Evolutionary conservation across 2,888 invertebrate genomes (phyloP).

Genomic region (Leucophenga montana): DNA sequence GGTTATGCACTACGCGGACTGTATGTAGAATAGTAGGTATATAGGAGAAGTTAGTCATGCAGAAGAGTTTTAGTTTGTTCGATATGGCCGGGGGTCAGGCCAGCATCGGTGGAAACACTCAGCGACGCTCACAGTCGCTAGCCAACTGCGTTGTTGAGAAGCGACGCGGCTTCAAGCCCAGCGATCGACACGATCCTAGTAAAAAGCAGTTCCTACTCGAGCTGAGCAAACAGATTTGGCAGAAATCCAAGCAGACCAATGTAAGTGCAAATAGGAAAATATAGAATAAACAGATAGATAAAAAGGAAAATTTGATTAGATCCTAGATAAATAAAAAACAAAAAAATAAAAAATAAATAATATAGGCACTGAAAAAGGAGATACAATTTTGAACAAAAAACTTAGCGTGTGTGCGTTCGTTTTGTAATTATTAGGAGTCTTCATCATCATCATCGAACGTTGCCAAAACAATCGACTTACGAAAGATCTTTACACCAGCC

Average conservation of each 20-base stretch:
- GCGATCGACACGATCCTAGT: slow-evolving; percentile 84
- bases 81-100: background rate
- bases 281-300: slow-evolving; percentile 58
- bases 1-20: background rate
- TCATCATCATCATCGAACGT: slow-evolving; percentile 65
- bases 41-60: background rate
- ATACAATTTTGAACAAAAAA: background rate
- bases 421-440: slow-evolving; percentile 54
- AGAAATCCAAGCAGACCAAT: slow-evolving; percentile 51
- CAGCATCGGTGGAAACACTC: background rate
- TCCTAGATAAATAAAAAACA: background rate
- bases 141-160: slow-evolving; percentile 79
- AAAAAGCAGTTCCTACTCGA: slow-evolving; percentile 86
- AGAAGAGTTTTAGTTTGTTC: background rate
- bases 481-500: slow-evolving; percentile 92
- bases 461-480: slow-evolving; percentile 82
- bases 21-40: background rate
- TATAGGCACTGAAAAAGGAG: background rate
- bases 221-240: slow-evolving; percentile 84
- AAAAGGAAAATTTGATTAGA: no score
- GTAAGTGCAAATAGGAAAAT: slow-evolving; percentile 57
- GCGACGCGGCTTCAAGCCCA: slow-evolving; percentile 87
- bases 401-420: background rate
- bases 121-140: slow-evolving; percentile 74
- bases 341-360: background rate